phyloP scores from a whole-genome alignment of 2,113 vertebrate species.

The Tyto alba region DNA sequence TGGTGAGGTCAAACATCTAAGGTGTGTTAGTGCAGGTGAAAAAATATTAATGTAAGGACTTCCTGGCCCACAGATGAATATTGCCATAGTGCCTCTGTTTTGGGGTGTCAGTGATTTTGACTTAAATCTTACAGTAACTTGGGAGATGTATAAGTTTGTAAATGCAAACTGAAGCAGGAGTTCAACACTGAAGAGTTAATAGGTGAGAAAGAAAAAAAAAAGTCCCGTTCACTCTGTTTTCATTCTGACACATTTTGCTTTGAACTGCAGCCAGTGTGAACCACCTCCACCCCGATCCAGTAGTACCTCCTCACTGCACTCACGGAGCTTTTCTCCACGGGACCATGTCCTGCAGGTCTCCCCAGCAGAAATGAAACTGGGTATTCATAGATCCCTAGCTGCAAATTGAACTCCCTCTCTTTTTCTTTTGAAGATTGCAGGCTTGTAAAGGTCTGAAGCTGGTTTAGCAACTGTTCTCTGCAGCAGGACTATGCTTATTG shows the following conservation, averaged over 20 bases:
- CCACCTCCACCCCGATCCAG: background rate
- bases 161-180: background rate
- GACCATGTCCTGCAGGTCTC: background rate
- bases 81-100: background rate
- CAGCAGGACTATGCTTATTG: background rate
- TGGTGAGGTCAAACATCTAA: background rate
- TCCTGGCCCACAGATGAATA: background rate
- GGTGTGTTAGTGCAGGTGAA: background rate
- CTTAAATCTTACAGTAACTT: background rate
- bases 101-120: background rate
- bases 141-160: background rate
- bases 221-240: background rate
- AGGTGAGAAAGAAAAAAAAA: background rate
- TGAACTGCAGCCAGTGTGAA: background rate
- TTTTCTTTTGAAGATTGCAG: background rate
- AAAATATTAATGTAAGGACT: background rate
- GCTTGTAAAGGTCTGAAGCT: background rate
- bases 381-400: background rate
- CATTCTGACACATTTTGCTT: background rate
- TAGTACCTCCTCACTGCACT: background rate
- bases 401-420: background rate
- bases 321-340: fast-evolving
- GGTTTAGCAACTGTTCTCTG: background rate
- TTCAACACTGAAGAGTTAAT: background rate
- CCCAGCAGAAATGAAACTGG: background rate